Evolutionary conservation across 1,140 invertebrate genomes (phyloP).

Genomic region (Pomacea maculata): DNA sequence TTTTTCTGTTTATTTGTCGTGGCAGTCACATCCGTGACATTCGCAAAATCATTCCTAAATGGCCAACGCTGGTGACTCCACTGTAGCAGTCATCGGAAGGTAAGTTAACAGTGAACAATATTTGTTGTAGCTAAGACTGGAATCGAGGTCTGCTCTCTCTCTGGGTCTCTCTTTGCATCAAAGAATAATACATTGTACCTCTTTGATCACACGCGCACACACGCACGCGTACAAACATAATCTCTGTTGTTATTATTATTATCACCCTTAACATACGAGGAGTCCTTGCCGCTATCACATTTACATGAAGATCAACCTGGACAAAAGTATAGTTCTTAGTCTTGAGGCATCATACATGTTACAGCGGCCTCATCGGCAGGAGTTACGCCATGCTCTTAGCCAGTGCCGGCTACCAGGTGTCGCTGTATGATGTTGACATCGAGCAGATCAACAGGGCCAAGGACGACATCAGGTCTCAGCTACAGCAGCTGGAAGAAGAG

Average conservation of each 20-base stretch:
- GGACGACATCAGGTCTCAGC: slow-evolving; percentile 77
- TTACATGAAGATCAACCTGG: background rate
- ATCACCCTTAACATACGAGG: background rate
- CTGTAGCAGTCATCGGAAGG: too few relatives aligned
- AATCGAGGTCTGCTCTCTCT: too few relatives aligned
- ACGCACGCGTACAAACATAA: background rate
- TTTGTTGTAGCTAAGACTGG: too few relatives aligned
- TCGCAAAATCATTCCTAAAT: too few relatives aligned
- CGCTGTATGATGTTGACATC: slow-evolving; percentile 82
- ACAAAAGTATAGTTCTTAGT: background rate
- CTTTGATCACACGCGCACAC: background rate
- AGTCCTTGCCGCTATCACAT: background rate
- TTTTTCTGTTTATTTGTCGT: too few relatives aligned
- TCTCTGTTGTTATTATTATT: background rate
- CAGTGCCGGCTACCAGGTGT: slow-evolving; percentile 87
- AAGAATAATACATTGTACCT: too few relatives aligned
- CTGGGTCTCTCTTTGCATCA: too few relatives aligned
- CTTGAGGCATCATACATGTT: background rate
- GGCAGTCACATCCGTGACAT: too few relatives aligned
- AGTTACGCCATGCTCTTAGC: slow-evolving; percentile 97
- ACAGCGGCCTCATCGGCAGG: slow-evolving; percentile 89
- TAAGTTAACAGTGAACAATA: too few relatives aligned
- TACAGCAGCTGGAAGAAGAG: slow-evolving; percentile 76
- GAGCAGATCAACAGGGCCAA: slow-evolving; percentile 78
- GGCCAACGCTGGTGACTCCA: too few relatives aligned